Conservation (phyloP, 2,113 vertebrate species). For the Sinocyclocheilus grahami region DNA sequence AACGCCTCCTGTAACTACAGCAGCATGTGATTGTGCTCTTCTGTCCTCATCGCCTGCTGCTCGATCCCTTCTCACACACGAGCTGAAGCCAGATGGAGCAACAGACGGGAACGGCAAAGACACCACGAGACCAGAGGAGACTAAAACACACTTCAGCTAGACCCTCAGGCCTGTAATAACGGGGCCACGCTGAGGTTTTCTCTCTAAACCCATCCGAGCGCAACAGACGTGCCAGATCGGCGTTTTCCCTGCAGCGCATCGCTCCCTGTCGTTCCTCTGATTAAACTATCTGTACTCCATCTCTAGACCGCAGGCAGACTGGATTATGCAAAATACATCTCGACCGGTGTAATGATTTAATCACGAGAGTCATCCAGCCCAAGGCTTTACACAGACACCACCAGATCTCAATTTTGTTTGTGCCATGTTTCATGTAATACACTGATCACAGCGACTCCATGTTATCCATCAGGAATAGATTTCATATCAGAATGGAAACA, state of each 20-base stretch:
- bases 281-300: slow-evolving; percentile 65
- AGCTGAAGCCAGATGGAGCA: background rate
- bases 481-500: background rate
- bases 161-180: background rate
- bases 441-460: background rate
- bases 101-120: background rate
- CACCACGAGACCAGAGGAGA: background rate
- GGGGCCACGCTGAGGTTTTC: background rate
- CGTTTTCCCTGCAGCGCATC: slow-evolving; percentile 60
- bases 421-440: background rate
- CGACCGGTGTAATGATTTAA: slow-evolving; percentile 66
- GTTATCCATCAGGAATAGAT: background rate
- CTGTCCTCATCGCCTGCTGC: background rate
- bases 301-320: background rate
- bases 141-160: background rate
- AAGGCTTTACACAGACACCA: background rate
- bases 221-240: slow-evolving; percentile 11
- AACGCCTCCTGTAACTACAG: background rate
- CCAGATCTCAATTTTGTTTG: background rate
- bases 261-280: slow-evolving; percentile 67
- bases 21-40: background rate
- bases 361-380: slow-evolving; percentile 63
- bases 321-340: slow-evolving; percentile 65
- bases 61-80: background rate
- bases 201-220: background rate